A percentile compares a stretch with the other conserved stretches of the same genome.
Evolutionary conservation across 2,113 vertebrate species (phyloP).

Genomic region (Mormoops blainvillei): DNA sequence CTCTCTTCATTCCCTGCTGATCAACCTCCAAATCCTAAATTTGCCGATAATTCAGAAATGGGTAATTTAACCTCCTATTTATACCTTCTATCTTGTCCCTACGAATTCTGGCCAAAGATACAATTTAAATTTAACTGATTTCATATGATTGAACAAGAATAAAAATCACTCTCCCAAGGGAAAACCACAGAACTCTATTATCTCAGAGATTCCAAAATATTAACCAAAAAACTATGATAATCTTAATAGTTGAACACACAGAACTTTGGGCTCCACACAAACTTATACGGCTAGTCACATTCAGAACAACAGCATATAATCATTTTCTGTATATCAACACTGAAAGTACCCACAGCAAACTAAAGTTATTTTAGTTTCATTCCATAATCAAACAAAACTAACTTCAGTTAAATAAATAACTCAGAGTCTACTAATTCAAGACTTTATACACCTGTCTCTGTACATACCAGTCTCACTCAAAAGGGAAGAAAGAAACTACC

Average conservation of each 20-base stretch:
- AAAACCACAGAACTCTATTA: neutral
- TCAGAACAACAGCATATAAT: neutral
- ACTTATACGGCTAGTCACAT: neutral
- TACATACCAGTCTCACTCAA: neutral
- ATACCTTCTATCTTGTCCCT: neutral
- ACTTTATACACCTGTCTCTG: neutral
- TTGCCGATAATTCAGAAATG: slow-evolving; percentile 7
- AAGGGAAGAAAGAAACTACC: neutral
- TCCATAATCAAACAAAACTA: slow-evolving; percentile 29
- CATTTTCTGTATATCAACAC: neutral
- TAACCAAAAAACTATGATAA: neutral
- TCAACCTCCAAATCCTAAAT: neutral
- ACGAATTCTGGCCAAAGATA: neutral
- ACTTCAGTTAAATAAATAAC: slow-evolving; percentile 6
- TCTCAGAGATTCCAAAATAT: neutral
- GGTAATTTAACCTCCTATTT: neutral
- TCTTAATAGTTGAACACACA: slow-evolving; percentile 31
- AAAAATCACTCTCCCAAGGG: neutral
- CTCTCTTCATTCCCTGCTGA: neutral
- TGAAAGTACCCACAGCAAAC: neutral
- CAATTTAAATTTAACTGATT: slow-evolving; percentile 24
- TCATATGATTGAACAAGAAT: neutral
- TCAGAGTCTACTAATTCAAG: neutral
- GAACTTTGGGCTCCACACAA: neutral
- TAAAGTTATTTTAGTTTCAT: slow-evolving; percentile 2